phyloP scores from a whole-genome alignment of 1,140 invertebrate genomes.

The Aricia agestis region DNA sequence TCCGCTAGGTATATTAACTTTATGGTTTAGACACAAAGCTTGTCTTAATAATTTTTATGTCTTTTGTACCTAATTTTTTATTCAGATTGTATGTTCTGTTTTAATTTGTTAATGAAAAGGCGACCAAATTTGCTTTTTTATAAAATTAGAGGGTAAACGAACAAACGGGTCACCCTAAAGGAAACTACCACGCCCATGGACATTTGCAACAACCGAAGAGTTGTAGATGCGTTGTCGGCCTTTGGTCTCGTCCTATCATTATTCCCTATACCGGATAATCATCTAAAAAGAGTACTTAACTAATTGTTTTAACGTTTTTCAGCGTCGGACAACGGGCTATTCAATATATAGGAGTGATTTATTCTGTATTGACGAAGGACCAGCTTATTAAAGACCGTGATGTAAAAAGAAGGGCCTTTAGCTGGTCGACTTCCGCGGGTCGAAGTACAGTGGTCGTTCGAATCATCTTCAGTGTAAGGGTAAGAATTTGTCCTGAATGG shows the following conservation, averaged over 20 bases:
- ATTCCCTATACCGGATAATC: not conserved
- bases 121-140: no score
- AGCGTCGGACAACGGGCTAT: not conserved
- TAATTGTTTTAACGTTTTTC: slow-evolving; percentile 1
- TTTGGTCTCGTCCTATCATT: not conserved
- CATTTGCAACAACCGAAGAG: no score
- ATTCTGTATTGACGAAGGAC: not conserved
- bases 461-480: not conserved
- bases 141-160: no score
- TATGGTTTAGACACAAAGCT: no score
- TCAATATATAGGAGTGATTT: not conserved
- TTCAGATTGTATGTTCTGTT: no score
- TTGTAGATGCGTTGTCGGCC: no score
- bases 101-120: no score
- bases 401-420: not conserved
- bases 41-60: no score
- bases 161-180: no score
- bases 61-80: no score
- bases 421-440: not conserved
- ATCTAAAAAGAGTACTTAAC: not conserved
- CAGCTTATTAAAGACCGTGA: not conserved
- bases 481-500: not conserved
- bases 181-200: no score
- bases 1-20: no score
- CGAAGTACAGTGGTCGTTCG: not conserved